Evolutionary conservation across 2,797 vertebrate species (phyloP).

Genomic region (Denticeps clupeoides): DNA sequence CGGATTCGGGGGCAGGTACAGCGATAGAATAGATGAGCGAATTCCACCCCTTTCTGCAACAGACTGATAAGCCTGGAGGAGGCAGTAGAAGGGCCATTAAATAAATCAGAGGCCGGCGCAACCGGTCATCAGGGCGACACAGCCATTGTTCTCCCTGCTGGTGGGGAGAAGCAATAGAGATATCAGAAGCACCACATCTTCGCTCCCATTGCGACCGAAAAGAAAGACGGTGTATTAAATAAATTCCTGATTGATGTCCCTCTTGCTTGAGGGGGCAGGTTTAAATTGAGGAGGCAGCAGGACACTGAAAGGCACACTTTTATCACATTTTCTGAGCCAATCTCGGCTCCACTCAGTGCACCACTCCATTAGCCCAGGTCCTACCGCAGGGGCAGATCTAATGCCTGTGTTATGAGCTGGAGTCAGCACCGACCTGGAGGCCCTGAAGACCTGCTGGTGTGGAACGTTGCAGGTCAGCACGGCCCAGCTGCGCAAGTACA

Average conservation of each 20-base stretch:
- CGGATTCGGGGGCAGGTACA: no score
- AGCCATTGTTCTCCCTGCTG: slow-evolving; percentile 11
- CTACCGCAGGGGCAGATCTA: neutral
- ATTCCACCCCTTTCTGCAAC: slow-evolving; percentile 24
- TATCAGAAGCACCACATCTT: neutral
- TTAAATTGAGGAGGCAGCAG: neutral
- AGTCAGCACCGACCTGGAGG: slow-evolving; percentile 75
- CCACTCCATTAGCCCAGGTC: neutral
- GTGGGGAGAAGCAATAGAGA: neutral
- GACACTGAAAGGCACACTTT: neutral
- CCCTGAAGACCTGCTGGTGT: slow-evolving; percentile 93
- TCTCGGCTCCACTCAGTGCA: neutral
- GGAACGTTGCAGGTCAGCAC: slow-evolving; percentile 96
- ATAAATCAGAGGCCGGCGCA: slow-evolving; percentile 28
- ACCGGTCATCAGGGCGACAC: slow-evolving; percentile 6
- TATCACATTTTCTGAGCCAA: neutral
- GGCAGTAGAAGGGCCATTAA: slow-evolving; percentile 22
- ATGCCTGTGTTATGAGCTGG: neutral
- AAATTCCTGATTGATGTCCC: neutral
- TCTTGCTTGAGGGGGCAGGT: neutral
- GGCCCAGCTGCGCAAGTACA: slow-evolving; percentile 97
- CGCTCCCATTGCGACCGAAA: no score
- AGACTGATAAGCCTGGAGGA: slow-evolving; percentile 34
- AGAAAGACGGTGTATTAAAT: neutral
- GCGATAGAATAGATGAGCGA: slow-evolving; percentile 2